Evolutionary conservation across 1,140 invertebrate genomes (phyloP).

Genomic region (Monomorium pharaonis): DNA sequence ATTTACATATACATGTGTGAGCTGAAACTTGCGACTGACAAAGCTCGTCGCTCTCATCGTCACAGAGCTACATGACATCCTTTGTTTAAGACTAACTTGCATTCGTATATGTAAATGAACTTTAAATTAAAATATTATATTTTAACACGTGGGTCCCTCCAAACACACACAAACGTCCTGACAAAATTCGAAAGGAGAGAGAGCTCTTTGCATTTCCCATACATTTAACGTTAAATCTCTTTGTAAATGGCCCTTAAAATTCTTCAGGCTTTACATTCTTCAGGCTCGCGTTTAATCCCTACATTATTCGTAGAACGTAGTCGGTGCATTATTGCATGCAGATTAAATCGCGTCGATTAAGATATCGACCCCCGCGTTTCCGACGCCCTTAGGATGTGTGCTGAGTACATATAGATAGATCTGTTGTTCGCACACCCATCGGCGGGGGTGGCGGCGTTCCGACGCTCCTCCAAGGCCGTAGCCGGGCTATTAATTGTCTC

Average conservation of each 20-base stretch:
- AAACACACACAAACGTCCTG: too few relatives aligned
- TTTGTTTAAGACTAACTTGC: too few relatives aligned
- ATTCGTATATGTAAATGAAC: too few relatives aligned
- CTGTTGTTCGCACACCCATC: conserved; percentile 63
- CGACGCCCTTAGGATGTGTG: conserved; percentile 26
- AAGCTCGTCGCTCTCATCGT: too few relatives aligned
- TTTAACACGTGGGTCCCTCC: too few relatives aligned
- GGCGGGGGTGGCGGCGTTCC: conserved; percentile 68
- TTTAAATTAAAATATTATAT: too few relatives aligned
- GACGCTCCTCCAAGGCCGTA: conserved; percentile 70
- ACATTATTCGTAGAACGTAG: background rate
- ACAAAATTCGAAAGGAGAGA: too few relatives aligned
- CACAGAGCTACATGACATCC: too few relatives aligned
- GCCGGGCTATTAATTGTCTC: conserved; percentile 83
- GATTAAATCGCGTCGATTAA: conserved; percentile 30
- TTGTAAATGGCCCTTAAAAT: background rate
- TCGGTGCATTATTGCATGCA: background rate
- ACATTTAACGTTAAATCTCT: background rate
- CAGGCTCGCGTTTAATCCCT: background rate
- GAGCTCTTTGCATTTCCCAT: too few relatives aligned
- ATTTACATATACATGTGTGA: too few relatives aligned
- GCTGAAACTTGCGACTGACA: too few relatives aligned
- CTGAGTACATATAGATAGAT: conserved; percentile 62
- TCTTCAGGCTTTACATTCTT: too few relatives aligned
- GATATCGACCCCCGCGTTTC: background rate